A percentile compares a stretch with the other conserved stretches of the same genome.
phyloP scores from a whole-genome alignment of 2,797 vertebrate genomes.

The Pseudochirops cupreus region DNA sequence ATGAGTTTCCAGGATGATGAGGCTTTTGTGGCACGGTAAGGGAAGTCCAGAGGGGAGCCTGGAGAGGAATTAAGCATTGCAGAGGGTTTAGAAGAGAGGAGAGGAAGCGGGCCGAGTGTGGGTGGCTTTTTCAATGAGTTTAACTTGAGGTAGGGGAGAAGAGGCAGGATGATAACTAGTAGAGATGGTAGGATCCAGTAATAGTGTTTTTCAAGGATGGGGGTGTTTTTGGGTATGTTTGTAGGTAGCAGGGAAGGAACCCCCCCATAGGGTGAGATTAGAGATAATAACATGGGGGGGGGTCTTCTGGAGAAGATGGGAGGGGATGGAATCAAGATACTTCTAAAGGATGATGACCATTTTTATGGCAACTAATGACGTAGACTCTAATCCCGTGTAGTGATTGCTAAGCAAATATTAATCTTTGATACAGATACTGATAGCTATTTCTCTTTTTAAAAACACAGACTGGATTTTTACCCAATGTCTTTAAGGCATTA shows the following conservation, averaged over 20 bases:
- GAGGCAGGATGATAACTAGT: not conserved
- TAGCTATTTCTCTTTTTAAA: not conserved
- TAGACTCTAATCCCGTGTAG: not conserved
- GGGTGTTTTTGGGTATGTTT: not conserved
- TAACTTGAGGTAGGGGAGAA: not conserved
- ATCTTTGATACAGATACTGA: not conserved
- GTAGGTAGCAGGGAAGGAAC: not conserved
- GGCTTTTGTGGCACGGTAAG: not conserved
- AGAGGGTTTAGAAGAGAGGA: not conserved
- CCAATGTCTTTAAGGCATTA: constrained; percentile 91
- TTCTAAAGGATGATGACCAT: not conserved
- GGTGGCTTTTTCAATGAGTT: not conserved
- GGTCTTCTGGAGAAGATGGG: not conserved
- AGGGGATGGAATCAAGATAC: not conserved
- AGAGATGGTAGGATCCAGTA: not conserved
- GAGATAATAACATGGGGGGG: not conserved
- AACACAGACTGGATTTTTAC: constrained; percentile 89
- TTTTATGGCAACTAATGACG: not conserved
- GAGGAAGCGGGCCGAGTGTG: not conserved
- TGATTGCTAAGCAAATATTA: not conserved
- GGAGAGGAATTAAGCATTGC: not conserved
- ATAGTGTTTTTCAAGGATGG: not conserved
- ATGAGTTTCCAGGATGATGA: not conserved
- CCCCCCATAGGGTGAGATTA: not conserved
- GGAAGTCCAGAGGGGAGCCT: not conserved